Conservation (phyloP, 2,888 invertebrate genomes). For the Balanococcus diminutus region DNA sequence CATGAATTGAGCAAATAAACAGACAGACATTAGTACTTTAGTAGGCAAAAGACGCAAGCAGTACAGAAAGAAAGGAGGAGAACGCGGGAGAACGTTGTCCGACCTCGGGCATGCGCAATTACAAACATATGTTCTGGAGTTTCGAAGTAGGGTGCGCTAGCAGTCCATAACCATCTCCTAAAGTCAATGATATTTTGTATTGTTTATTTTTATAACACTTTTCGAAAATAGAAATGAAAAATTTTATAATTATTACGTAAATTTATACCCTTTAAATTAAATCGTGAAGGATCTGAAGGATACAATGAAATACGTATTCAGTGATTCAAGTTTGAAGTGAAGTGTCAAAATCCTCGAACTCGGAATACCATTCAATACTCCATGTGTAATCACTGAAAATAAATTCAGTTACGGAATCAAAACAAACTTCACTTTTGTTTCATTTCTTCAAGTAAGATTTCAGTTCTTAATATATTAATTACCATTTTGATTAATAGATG, state of each 20-base stretch:
- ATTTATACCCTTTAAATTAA: not conserved
- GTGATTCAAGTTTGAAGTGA: not conserved
- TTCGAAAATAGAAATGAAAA: not conserved
- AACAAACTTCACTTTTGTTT: slow-evolving; percentile 1
- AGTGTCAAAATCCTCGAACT: not conserved
- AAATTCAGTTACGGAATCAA: not conserved
- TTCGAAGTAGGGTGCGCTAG: too few species aligned
- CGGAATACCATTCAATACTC: not conserved
- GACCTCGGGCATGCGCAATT: too few species aligned
- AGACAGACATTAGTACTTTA: too few species aligned
- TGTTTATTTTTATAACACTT: slow-evolving; percentile 13
- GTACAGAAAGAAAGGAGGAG: too few species aligned
- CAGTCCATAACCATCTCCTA: too few species aligned
- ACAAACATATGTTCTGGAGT: too few species aligned
- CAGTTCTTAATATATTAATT: not conserved
- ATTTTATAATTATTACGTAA: not conserved
- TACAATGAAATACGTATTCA: not conserved
- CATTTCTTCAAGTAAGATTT: not conserved
- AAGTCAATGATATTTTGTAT: too few species aligned
- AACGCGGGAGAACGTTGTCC: too few species aligned
- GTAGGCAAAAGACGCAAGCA: too few species aligned
- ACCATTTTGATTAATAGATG: not conserved
- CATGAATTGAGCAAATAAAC: too few species aligned
- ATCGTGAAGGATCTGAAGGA: not conserved
- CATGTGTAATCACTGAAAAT: not conserved